A percentile compares a stretch with the other conserved stretches of the same genome.
Evolutionary conservation across 2,888 invertebrate species (phyloP).

Genomic region (Lutraria lutraria): DNA sequence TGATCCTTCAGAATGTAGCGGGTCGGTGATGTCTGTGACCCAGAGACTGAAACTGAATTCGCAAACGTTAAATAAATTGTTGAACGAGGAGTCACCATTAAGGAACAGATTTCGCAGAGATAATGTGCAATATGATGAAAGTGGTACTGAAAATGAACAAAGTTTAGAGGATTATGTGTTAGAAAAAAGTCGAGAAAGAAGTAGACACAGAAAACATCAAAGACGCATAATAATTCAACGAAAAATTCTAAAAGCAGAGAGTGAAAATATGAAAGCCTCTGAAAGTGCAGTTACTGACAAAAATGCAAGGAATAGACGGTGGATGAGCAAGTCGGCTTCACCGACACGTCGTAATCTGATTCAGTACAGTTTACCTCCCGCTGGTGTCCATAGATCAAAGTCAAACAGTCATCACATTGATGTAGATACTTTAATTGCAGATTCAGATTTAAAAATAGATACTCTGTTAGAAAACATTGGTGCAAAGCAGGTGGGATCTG

Average conservation of each 20-base stretch:
- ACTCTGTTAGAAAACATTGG: conserved; percentile 60
- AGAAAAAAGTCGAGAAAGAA: conserved; percentile 55
- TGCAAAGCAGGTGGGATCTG: conserved; percentile 61
- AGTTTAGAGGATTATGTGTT: conserved; percentile 57
- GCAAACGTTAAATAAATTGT: conserved; percentile 60
- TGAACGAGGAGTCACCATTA: conserved; percentile 65
- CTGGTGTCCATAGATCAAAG: conserved; percentile 14
- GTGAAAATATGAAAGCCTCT: conserved; percentile 13
- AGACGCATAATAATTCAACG: conserved; percentile 60
- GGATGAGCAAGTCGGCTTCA: conserved; percentile 60
- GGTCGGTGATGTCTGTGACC: conserved; percentile 63
- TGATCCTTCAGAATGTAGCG: conserved; percentile 65
- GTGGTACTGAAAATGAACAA: conserved; percentile 60
- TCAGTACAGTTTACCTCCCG: conserved; percentile 27
- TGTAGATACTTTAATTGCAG: conserved; percentile 53
- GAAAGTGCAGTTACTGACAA: conserved; percentile 42
- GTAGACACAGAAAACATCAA: conserved; percentile 57
- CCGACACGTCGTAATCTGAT: conserved; percentile 39
- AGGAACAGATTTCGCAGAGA: conserved; percentile 49
- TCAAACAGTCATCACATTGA: conserved; percentile 45
- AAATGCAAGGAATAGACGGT: conserved; percentile 16
- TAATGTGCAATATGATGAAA: conserved; percentile 44
- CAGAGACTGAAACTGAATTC: conserved; percentile 62
- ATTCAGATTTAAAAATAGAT: conserved; percentile 63
- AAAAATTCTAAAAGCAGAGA: conserved; percentile 54